phyloP scores from a whole-genome alignment of 2,797 vertebrate genomes.

The Monodelphis domestica region DNA sequence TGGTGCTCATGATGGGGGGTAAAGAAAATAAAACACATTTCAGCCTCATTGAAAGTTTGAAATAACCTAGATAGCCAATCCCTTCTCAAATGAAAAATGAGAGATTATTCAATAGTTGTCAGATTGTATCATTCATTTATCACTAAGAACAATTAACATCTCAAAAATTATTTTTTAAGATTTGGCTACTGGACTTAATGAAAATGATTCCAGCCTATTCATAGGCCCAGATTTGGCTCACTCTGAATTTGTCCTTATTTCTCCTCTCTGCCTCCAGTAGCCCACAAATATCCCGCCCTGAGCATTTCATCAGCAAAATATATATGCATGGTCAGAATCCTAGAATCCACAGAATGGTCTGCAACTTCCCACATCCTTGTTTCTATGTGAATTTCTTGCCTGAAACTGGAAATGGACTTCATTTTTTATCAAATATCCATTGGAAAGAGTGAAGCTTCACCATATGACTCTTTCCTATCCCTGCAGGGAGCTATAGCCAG shows the following conservation, averaged over 20 bases:
- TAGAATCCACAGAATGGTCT: constrained; percentile 10
- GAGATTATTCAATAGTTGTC: neutral
- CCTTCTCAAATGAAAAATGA: neutral
- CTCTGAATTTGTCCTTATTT: constrained; percentile 48
- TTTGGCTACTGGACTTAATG: constrained; percentile 9
- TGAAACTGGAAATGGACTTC: constrained; percentile 14
- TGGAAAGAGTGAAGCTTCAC: constrained; percentile 47
- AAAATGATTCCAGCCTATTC: neutral
- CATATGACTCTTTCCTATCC: constrained; percentile 35
- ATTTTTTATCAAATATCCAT: neutral
- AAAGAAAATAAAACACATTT: constrained; percentile 25
- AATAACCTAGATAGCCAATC: neutral
- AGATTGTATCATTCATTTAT: neutral
- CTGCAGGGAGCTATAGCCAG: constrained; percentile 17
- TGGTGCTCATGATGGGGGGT: constrained; percentile 9
- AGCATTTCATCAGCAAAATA: neutral
- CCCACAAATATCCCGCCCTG: neutral
- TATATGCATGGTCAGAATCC: neutral
- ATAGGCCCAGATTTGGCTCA: neutral
- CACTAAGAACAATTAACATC: constrained; percentile 13
- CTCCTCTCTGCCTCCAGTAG: neutral
- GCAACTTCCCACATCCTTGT: constrained; percentile 27
- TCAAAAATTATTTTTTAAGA: constrained; percentile 33
- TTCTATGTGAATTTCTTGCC: constrained; percentile 24
- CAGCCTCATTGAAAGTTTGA: constrained; percentile 24